A percentile compares a stretch with the other conserved stretches of the same genome.
Evolutionary conservation across 2,113 vertebrate genomes (phyloP).

Genomic region (Leucopternis melanops): DNA sequence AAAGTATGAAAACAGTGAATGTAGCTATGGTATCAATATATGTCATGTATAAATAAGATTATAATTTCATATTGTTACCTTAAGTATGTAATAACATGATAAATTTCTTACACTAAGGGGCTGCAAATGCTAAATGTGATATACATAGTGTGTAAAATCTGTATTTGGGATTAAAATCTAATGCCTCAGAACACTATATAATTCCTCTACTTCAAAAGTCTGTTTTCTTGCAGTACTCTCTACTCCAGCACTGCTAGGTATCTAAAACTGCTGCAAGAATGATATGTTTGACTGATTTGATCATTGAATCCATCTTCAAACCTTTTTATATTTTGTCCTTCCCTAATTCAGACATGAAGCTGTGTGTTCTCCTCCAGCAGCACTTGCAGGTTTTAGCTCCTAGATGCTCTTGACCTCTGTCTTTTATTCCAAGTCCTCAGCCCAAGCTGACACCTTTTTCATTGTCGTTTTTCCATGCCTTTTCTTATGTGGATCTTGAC

Average conservation of each 20-base stretch:
- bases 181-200: neutral
- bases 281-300: neutral
- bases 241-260: neutral
- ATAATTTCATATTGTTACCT: neutral
- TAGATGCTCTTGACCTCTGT: neutral
- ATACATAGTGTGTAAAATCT: neutral
- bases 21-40: neutral
- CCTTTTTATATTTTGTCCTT: neutral
- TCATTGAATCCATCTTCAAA: neutral
- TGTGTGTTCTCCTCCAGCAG: neutral
- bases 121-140: neutral
- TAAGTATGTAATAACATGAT: neutral
- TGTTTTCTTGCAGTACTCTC: neutral
- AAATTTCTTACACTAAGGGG: neutral
- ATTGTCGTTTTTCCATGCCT: neutral
- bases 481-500: neutral
- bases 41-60: neutral
- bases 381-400: neutral
- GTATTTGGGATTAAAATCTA: neutral
- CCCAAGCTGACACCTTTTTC: neutral
- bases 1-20: neutral
- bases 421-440: neutral
- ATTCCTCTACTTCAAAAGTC: neutral
- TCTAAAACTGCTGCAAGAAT: neutral
- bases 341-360: neutral